Base-by-base conservation (phyloP, 2,113 vertebrate species). In the Ursus arctos region DNA sequence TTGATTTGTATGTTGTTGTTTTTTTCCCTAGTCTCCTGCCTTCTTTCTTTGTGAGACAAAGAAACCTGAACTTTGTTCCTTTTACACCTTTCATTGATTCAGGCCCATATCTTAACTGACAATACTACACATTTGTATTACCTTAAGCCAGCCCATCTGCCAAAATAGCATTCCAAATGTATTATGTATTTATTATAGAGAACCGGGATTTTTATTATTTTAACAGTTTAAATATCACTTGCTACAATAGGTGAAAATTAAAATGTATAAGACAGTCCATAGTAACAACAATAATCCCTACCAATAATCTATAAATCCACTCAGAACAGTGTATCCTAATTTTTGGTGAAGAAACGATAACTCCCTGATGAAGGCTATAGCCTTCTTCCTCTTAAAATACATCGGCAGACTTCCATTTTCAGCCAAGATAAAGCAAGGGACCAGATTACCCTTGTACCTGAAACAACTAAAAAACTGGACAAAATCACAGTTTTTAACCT, bases 31-130 rank as follows among this genome's bases (percentile, higher is more conserved):
- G 13, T 57, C 80, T 67, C 12, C 59, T 77, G 11, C 36, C 21
- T 90, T 84, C 80, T 72, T 87, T 61, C 51, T 72, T 86, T 91
- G 40, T 59, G 61, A 95, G 51, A 33, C 43, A 80, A 80, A 63
- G 33, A 53, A 81, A 65, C 18, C 88, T 88, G 67, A 83, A 76
- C 19, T 93, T 49, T 77, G 31, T 77, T 83, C 49, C 24, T 67
- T 88, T 86, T 63, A 57, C 16, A 36, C 24, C 31, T 92, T 81
- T 88, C 49, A 57, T 43, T 71, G 59, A 71, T 21, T 79, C 19
- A 26, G 12, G 31, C 21, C 33, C 33, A 36, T 59, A 51, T 79
- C 22, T 28, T 63, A 61, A 15, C 72, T n/a, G 31, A 90, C 72
- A 79, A 2, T 85, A 33, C 16, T 65, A 67, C 4, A 2, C 43